These are phyloP conservation scores for Diorhabda elongata DNA, from an alignment of 1,140 invertebrate genomes.

Conservation along the genomic window DNA sequence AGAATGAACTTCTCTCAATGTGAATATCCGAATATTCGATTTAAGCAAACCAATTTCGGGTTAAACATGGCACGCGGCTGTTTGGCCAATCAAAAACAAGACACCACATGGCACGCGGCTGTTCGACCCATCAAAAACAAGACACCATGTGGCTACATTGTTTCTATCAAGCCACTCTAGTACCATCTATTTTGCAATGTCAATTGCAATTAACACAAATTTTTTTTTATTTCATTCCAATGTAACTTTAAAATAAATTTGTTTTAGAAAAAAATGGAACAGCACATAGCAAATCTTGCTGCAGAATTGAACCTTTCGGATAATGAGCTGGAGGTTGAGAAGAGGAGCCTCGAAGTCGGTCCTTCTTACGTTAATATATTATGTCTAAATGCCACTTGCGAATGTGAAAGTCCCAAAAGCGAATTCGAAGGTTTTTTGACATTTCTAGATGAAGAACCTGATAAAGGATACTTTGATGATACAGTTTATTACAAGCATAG, in stretches of 20 bases:
- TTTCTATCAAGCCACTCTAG: too few species aligned
- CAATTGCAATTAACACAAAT: too few species aligned
- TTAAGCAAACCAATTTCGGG: too few species aligned
- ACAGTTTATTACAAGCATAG: constrained; percentile 22
- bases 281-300: constrained; percentile 24
- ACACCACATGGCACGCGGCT: too few species aligned
- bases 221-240: too few species aligned
- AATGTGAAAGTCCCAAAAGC: constrained; percentile 14
- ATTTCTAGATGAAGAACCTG: neutral
- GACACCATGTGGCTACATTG: too few species aligned
- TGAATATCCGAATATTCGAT: too few species aligned
- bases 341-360: neutral
- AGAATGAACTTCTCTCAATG: too few species aligned
- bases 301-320: constrained; percentile 29
- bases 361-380: constrained; percentile 7
- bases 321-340: neutral
- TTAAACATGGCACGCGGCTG: too few species aligned
- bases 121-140: too few species aligned
- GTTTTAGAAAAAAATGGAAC: constrained; percentile 31
- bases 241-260: constrained; percentile 1
- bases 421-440: constrained; percentile 7
- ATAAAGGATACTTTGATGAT: neutral
- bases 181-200: too few species aligned
- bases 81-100: too few species aligned
- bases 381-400: constrained; percentile 14